A percentile compares a stretch with the other conserved stretches of the same genome.
phyloP scores from a whole-genome alignment of 2,113 vertebrate genomes.

The Ciconia maguari region DNA sequence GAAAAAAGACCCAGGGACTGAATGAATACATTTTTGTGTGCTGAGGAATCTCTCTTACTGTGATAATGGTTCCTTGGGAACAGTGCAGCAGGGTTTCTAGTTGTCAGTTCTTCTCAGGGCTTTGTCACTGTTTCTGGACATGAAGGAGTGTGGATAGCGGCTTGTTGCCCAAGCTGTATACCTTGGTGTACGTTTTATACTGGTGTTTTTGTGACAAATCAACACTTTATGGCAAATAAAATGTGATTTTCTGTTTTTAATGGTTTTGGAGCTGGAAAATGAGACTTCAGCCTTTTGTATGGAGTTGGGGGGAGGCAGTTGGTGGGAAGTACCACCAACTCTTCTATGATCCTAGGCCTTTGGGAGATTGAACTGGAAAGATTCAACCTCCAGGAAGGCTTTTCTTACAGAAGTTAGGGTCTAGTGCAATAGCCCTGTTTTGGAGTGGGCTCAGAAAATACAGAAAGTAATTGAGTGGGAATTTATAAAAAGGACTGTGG shows the following conservation, averaged over 20 bases:
- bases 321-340: neutral
- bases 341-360: neutral
- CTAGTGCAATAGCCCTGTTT: neutral
- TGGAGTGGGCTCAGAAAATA: neutral
- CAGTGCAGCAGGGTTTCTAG: neutral
- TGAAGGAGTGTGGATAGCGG: neutral
- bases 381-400: neutral
- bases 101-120: neutral
- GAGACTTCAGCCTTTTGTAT: neutral
- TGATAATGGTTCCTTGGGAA: neutral
- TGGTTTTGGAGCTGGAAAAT: neutral
- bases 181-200: conserved; percentile 29
- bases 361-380: neutral
- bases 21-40: neutral
- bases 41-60: neutral
- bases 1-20: neutral
- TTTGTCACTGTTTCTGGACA: neutral
- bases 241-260: conserved; percentile 33
- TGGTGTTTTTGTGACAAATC: neutral
- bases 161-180: neutral
- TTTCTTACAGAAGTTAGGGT: neutral
- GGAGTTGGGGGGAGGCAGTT: neutral
- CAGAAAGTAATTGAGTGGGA: neutral
- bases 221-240: conserved; percentile 35
- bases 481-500: neutral